Conservation (phyloP, 2,113 vertebrate genomes). For the Apodemus speciosus region DNA sequence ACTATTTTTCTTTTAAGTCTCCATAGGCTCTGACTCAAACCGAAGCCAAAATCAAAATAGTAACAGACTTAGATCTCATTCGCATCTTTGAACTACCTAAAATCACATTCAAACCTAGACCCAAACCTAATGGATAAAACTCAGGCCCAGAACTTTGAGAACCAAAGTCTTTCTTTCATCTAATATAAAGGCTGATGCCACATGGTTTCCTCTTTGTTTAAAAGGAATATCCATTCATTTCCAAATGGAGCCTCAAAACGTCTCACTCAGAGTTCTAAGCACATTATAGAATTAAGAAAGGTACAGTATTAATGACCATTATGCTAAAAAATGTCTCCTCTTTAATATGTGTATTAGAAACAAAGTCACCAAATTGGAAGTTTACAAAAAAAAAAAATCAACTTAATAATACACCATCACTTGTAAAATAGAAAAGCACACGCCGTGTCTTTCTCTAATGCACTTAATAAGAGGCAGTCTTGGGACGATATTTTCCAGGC, state of each 20-base stretch:
- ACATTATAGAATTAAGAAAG: background rate
- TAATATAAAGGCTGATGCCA: background rate
- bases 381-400: constrained; percentile 1
- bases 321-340: background rate
- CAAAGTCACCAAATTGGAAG: background rate
- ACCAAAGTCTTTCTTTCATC: background rate
- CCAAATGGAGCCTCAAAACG: background rate
- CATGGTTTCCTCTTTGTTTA: background rate
- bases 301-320: background rate
- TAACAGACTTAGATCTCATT: background rate
- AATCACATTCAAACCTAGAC: background rate
- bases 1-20: background rate
- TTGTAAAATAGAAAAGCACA: background rate
- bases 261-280: background rate
- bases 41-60: background rate
- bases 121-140: background rate
- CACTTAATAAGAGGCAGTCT: constrained; percentile 50
- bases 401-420: background rate
- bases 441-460: background rate
- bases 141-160: background rate
- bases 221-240: background rate
- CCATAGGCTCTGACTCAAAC: background rate
- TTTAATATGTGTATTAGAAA: background rate
- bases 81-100: background rate
- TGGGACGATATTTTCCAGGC: constrained; percentile 60